These are phyloP conservation scores for Semnornis frantzii DNA, from an alignment of 2,113 vertebrate species.

Conservation along the genomic window DNA sequence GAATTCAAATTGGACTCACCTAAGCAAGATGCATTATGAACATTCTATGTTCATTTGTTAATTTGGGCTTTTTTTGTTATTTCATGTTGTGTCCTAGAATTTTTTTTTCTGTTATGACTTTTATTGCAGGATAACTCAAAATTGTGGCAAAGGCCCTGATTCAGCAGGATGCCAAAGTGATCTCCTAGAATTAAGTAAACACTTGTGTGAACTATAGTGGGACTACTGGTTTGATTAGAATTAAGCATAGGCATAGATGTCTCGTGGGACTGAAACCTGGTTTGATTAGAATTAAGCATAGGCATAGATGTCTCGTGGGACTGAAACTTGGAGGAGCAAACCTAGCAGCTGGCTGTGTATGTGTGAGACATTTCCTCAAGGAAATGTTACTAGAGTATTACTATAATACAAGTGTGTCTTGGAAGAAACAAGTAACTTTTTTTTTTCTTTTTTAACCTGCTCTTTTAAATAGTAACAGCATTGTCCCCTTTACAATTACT, in stretches of 20 bases:
- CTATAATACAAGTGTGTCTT: neutral
- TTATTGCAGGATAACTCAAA: neutral
- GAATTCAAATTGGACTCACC: neutral
- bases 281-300: neutral
- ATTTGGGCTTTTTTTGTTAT: neutral
- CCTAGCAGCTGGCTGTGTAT: neutral
- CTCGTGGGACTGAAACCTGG: neutral
- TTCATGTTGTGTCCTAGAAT: neutral
- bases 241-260: neutral
- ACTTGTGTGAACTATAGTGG: neutral
- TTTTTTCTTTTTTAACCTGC: neutral
- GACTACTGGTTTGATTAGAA: neutral
- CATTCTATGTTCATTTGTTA: neutral
- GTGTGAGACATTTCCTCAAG: conserved; percentile 28
- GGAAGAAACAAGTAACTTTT: neutral
- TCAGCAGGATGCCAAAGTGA: neutral
- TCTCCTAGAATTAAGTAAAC: neutral
- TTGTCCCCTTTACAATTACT: neutral
- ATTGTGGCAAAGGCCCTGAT: neutral
- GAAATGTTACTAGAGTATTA: conserved; percentile 2
- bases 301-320: neutral
- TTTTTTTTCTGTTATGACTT: neutral
- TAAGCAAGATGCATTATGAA: neutral
- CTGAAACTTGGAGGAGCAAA: neutral
- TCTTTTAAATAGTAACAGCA: neutral